Conservation (phyloP, 2,113 vertebrate genomes). For the Coryphaenoides rupestris region DNA sequence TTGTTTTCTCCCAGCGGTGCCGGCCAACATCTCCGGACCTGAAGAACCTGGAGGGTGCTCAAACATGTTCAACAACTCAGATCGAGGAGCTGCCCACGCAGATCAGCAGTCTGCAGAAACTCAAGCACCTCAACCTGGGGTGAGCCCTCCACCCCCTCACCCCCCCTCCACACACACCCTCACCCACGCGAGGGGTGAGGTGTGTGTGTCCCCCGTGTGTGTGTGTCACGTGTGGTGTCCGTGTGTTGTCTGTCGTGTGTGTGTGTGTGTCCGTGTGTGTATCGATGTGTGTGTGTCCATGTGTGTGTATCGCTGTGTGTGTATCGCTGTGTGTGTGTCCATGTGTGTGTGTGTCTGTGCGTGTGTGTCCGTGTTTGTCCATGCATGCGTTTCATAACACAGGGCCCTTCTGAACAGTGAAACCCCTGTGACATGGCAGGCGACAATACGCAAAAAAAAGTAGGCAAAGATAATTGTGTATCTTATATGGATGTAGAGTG, state of each 20-base stretch:
- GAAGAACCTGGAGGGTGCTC: conserved; percentile 94
- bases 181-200: no score
- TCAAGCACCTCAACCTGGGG: conserved; percentile 98
- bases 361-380: neutral
- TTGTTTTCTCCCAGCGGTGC: conserved; percentile 75
- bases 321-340: neutral
- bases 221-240: conserved; percentile 27
- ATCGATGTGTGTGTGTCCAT: no score
- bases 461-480: no score
- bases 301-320: no score
- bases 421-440: no score
- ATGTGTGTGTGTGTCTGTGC: conserved; percentile 17
- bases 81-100: conserved; percentile 97
- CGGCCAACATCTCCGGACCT: conserved; percentile 91
- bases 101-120: conserved; percentile 96
- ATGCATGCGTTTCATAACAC: neutral
- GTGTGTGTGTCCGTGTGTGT: conserved; percentile 5
- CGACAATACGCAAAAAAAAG: no score
- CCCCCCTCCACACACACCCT: no score
- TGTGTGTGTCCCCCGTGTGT: no score
- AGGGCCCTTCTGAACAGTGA: no score
- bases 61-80: conserved; percentile 99
- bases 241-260: conserved; percentile 25
- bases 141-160: no score
- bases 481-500: no score